Evolutionary conservation across 1,140 invertebrate genomes (phyloP), one percentile per base, ranked within the genome.

Genomic region (Drosophila pachea): DNA sequence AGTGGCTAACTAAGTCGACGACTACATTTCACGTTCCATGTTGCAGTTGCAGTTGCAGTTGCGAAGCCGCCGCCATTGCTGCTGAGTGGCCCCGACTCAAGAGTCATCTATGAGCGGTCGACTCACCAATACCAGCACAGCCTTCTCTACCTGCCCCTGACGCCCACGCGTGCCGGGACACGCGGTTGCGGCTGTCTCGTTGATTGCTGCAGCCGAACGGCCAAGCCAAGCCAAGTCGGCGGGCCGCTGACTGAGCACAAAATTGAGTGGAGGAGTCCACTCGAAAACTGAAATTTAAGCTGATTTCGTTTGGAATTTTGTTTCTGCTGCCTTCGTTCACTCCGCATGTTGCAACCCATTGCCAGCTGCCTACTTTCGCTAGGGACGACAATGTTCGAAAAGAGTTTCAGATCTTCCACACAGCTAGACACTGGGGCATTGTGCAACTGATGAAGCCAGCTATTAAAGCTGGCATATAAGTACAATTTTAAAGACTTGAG

Each of bases 1-100:
- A 83, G 78, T 83, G 78, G 78, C 78, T 83, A 83, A 83, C 78
- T 83, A 83, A 83, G 78, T 78, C 78, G 63, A 53, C 59, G 65
- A 55, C 68, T 68, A 64, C 61, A 33, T 22, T 7, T 12, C 16
- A 9, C 16, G 36, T 31, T 40, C 36, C 52, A 48, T 29, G 33
- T 54, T 49, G 33, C 14, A 7, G 31, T 55, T 50, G 31, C 45
- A 54, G 38, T 36, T 53, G 63, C 54, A 58, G 56, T 35, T 38
- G 42, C 42, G n/a, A n/a, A n/a, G n/a, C n/a, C n/a, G n/a, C n/a
- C n/a, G n/a, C n/a, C n/a, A 43, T 50, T 32, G 35, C 38, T 38
- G 38, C 53, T 54, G 54, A 55, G 62, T 65, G 59, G 45, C 55
- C 38, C 52, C 40, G 47, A 40, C 66, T 74, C 74, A 73, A 68